Base-by-base conservation (phyloP, 1,140 invertebrate genomes). In the Delia radicum region DNA sequence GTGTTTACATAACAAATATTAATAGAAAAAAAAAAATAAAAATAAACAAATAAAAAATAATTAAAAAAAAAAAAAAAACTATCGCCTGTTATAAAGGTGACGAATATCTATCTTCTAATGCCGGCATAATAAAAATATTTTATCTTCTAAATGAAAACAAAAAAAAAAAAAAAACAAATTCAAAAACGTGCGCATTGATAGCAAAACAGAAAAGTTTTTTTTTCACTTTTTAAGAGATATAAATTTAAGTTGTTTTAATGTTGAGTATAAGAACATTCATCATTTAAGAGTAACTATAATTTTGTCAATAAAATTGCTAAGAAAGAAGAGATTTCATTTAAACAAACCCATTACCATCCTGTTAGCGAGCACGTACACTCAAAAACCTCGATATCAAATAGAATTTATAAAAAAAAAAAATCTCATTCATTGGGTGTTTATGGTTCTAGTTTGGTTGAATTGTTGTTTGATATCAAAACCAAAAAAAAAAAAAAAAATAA, bases 1-100 rank as follows among this genome's bases (percentile, higher is more conserved):
- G 24, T 69, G 65, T 69, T 69, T 69, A 69, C 65, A 69, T 69
- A 69, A 69, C 65, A 69, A 69, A 69, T 29, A 69, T 26, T 69
- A n/a, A 8, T 18, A 21, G 33, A 33, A 29, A 69, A 15, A 6
- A 55, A 55, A 18, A 42, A 24, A 48, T 48, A 48, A n/a, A 10
- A 12, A 48, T 15, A 48, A n/a, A 12, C 15, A 48, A 48, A 48
- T 33, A 5, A 4, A 5, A n/a, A n/a, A n/a, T n/a, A n/a, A n/a
- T n/a, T n/a, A n/a, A n/a, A n/a, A n/a, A n/a, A n/a, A 37, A 37
- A 37, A 37, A 7, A 48, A 48, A 48, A 48, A 48, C 42, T 21
- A 55, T 21, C 48, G 48, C 1, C 37, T 55, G 21, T 21, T 21
- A n/a, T 21, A 55, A n/a, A 55, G 48, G 21, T 55, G 18, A 37